These are phyloP conservation scores for Menura novaehollandiae DNA, from an alignment of 2,113 vertebrate species.

Conservation along the genomic window DNA sequence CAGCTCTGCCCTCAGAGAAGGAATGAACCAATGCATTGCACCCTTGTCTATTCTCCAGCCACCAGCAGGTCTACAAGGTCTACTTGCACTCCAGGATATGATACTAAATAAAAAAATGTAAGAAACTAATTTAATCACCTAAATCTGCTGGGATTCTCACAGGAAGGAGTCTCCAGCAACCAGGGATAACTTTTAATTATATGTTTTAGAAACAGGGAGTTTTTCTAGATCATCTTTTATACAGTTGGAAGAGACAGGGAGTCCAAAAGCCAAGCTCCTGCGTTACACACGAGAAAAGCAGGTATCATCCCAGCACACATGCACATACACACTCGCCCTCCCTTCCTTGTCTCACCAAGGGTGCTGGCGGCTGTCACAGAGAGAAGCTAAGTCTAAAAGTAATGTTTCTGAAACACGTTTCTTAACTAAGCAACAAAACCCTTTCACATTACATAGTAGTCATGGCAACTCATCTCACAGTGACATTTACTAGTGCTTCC, in stretches of 20 bases:
- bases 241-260: background rate
- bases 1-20: background rate
- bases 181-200: background rate
- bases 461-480: background rate
- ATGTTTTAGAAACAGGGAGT: background rate
- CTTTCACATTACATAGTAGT: background rate
- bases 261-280: background rate
- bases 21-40: background rate
- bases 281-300: background rate
- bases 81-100: background rate
- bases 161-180: background rate
- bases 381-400: background rate
- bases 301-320: background rate
- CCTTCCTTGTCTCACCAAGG: background rate
- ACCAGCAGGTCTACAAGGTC: background rate
- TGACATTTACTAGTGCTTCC: background rate
- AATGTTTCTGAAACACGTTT: background rate
- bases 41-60: background rate
- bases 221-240: background rate
- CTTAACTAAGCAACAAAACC: background rate
- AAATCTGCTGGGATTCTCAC: background rate
- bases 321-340: accelerated
- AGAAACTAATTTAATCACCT: background rate
- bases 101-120: background rate
- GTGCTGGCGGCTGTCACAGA: background rate